A percentile compares a stretch with the other conserved stretches of the same genome.
These are phyloP conservation scores for Halictus rubicundus DNA, from an alignment of 1,140 invertebrate species.

Conservation along the genomic window DNA sequence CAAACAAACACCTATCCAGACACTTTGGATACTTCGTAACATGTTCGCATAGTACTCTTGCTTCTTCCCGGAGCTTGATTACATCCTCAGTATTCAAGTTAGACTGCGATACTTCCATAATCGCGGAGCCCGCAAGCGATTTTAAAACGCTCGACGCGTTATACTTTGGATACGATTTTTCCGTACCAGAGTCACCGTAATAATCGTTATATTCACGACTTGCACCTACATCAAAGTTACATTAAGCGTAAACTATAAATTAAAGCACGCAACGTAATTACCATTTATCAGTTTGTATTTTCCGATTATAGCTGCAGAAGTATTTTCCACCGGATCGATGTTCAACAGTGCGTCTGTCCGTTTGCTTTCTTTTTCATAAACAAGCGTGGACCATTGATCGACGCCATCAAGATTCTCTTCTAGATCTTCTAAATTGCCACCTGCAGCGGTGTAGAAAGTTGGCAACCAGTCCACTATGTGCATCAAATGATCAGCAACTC, in stretches of 20 bases:
- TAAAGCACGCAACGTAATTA: constrained; percentile 22
- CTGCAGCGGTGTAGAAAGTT: constrained; percentile 82
- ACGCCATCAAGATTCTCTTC: constrained; percentile 75
- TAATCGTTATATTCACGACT: constrained; percentile 32
- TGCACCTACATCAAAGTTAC: neutral
- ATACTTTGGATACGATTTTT: constrained; percentile 62
- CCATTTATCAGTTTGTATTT: constrained; percentile 71
- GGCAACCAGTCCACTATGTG: constrained; percentile 90
- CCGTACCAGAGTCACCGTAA: constrained; percentile 63
- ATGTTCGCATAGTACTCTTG: constrained; percentile 59
- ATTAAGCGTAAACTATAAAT: neutral
- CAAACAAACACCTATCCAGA: constrained; percentile 68
- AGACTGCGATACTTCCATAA: constrained; percentile 20
- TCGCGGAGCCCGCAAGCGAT: constrained; percentile 63
- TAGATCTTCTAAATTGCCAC: constrained; percentile 75
- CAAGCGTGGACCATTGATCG: constrained; percentile 79
- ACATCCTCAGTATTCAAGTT: constrained; percentile 31
- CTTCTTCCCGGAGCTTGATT: constrained; percentile 53
- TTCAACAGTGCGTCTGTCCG: constrained; percentile 67
- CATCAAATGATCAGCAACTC: constrained; percentile 83
- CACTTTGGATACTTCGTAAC: constrained; percentile 51
- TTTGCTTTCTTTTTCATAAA: neutral
- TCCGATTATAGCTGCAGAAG: constrained; percentile 62
- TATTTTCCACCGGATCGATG: constrained; percentile 62
- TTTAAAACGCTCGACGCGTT: constrained; percentile 49